phyloP scores from a whole-genome alignment of 1,140 invertebrate genomes.

The Cheumatopsyche charites region DNA sequence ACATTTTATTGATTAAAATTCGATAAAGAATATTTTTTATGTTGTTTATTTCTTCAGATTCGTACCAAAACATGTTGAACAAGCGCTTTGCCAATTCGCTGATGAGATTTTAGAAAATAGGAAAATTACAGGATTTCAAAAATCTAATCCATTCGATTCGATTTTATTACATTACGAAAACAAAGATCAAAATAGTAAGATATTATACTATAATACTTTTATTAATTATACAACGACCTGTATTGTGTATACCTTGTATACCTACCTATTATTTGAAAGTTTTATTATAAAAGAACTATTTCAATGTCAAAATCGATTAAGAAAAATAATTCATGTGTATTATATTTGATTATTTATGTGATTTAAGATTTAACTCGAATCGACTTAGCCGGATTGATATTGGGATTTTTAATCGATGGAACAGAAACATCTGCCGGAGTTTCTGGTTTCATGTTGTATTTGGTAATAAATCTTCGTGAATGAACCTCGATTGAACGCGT shows the following conservation, averaged over 20 bases:
- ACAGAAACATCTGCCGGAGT: constrained; percentile 44
- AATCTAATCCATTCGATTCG: constrained; percentile 40
- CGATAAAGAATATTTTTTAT: not conserved
- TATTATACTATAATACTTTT: not conserved
- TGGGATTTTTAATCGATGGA: constrained; percentile 43
- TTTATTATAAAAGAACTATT: too few species aligned
- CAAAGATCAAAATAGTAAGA: constrained; percentile 21
- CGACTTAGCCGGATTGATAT: constrained; percentile 34
- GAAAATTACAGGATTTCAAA: constrained; percentile 32
- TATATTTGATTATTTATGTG: too few species aligned
- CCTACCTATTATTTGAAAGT: too few species aligned
- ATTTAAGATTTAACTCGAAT: not conserved
- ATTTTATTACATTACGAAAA: constrained; percentile 27
- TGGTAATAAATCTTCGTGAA: constrained; percentile 27
- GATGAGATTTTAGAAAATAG: constrained; percentile 32
- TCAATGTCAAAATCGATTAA: too few species aligned
- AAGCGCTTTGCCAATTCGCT: constrained; percentile 27
- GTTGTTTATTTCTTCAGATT: constrained; percentile 26
- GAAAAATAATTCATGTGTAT: too few species aligned
- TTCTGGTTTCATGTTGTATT: constrained; percentile 35
- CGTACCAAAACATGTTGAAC: constrained; percentile 28
- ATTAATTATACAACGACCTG: too few species aligned
- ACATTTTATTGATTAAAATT: too few species aligned
- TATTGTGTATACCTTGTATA: too few species aligned
- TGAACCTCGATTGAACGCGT: not conserved